Evolutionary conservation across 1,140 invertebrate species (phyloP).

Genomic region (Rhopalosiphum padi): DNA sequence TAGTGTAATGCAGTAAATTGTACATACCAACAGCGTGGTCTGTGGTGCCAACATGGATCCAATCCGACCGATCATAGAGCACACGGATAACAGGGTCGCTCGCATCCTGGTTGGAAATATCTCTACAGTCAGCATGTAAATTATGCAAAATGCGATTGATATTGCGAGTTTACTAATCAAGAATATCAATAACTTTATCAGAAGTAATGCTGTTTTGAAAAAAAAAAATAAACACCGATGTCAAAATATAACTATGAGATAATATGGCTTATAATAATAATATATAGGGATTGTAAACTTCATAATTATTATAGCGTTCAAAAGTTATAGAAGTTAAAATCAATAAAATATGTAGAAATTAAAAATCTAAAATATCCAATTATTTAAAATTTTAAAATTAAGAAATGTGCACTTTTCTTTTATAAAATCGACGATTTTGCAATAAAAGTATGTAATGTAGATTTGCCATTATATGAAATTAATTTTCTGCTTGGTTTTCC

Average conservation of each 20-base stretch:
- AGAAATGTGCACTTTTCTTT: background rate
- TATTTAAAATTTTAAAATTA: background rate
- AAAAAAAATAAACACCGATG: background rate
- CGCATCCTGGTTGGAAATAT: conserved; percentile 75
- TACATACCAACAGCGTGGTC: conserved; percentile 71
- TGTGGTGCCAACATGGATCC: conserved; percentile 75
- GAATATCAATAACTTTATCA: conserved; percentile 65
- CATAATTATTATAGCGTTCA: background rate
- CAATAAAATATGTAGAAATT: background rate
- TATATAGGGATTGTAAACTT: background rate
- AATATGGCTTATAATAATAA: background rate
- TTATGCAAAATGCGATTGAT: conserved; percentile 72
- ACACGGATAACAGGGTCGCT: conserved; percentile 71
- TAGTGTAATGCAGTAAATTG: background rate
- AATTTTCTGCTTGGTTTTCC: background rate
- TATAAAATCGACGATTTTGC: background rate
- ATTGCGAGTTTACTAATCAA: conserved; percentile 78
- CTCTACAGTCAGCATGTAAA: conserved; percentile 76
- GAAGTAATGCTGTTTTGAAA: conserved; percentile 42
- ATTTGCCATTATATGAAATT: background rate
- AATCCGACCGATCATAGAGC: conserved; percentile 75
- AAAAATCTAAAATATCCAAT: background rate
- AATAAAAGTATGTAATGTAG: background rate
- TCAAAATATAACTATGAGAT: no score
- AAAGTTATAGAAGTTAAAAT: background rate